Base-by-base conservation (phyloP, 2,888 invertebrate genomes). In the Tuberolachnus salignus region DNA sequence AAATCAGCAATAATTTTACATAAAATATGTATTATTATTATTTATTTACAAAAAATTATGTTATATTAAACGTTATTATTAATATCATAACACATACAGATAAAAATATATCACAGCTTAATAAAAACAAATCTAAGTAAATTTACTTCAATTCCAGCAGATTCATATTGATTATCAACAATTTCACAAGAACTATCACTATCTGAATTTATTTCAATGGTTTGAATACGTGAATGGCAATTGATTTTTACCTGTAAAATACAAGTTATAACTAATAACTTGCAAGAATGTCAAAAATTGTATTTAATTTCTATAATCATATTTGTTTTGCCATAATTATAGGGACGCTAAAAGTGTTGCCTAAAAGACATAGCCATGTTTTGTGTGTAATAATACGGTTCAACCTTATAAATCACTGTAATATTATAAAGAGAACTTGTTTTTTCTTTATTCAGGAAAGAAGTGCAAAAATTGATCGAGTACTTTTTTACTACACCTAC, bases 141-240 rank as follows among this genome's bases (percentile, higher is more conserved):
- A 73, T 49, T 80, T 69, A 72, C 80, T 55, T 72, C 73, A 1
- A 80, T 73, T 57, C 73, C 80, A 55, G 51, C 16, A 42, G 63
- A 19, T 53, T 80, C 73, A 23, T 34, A 14, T 14, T 49, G 34
- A 14, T 70, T 19, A 46, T 80, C 13, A 49, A 63, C 42, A 46
- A 66, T 73, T 44, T 63, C 46, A 53, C 55, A 73, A 19, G 53
- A 59, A 63, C 14, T 23, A 69, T 70, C 23, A 80, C 66, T 55
- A 44, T 69, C 49, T 70, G 70, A 49, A 70, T 57, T n/a, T 26
- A 78, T 34, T 57, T 70, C 78, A 67, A 73, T 71, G 73, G 64
- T 55, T 59, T 66, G 63, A 49, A 21, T 44, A 8, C 14, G 26
- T 13, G 44, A 51, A 21, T 53, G 23, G 34, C 11, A 3, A 23